phyloP scores from a whole-genome alignment of 1,140 invertebrate genomes.

The Scaptomyza pallida region DNA sequence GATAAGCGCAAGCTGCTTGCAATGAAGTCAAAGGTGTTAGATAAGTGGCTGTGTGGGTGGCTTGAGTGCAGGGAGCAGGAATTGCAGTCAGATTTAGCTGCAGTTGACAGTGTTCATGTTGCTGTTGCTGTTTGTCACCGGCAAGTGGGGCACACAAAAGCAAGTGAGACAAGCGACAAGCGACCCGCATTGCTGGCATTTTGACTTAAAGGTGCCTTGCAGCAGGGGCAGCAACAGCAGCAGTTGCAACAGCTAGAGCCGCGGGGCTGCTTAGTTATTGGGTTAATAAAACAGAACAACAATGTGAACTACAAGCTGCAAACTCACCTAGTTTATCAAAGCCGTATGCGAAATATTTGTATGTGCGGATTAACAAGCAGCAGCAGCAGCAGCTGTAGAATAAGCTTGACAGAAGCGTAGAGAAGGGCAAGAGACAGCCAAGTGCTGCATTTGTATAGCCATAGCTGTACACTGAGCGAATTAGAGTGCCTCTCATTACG shows the following conservation, averaged over 20 bases:
- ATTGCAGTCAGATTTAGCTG: constrained; percentile 37
- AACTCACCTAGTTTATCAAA: constrained; percentile 65
- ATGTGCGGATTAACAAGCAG: constrained; percentile 68
- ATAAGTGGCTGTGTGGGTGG: constrained; percentile 50
- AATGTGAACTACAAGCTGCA: constrained; percentile 30
- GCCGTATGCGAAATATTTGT: constrained; percentile 75
- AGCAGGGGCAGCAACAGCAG: constrained; percentile 10
- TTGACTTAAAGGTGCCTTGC: constrained; percentile 53
- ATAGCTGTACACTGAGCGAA: neutral
- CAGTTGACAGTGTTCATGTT: constrained; percentile 50
- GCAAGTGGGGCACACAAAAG: constrained; percentile 61
- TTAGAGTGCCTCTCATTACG: no score
- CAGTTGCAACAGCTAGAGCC: constrained; percentile 18
- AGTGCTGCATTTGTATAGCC: constrained; percentile 33
- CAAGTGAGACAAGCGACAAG: constrained; percentile 50
- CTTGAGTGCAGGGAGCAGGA: neutral
- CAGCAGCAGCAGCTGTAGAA: constrained; percentile 28
- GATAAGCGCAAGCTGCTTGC: constrained; percentile 55
- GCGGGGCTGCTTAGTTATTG: constrained; percentile 68
- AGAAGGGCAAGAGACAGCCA: neutral
- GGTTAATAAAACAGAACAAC: constrained; percentile 75
- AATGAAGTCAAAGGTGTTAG: constrained; percentile 77
- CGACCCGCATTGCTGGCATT: constrained; percentile 71
- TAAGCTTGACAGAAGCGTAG: constrained; percentile 5
- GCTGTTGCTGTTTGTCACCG: constrained; percentile 32